Percentiles rank a stretch among this genome's conserved stretches.
Conservation (phyloP, 1,140 invertebrate species). For the Ostrea denselamellosa region DNA sequence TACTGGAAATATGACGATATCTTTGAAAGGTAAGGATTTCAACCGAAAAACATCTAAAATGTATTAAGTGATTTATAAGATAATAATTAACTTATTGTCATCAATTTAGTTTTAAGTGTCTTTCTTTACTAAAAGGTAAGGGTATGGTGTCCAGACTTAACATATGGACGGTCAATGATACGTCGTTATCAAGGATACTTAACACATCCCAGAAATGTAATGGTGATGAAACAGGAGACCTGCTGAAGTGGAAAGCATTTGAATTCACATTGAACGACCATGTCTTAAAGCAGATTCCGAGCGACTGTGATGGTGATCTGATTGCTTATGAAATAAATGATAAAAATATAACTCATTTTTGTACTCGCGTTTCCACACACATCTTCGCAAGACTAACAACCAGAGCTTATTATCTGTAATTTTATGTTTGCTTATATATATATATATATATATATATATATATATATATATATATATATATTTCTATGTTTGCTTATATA, state of each 20-base stretch:
- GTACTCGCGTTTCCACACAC: too few species aligned
- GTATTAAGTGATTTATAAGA: too few species aligned
- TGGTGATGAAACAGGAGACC: slow-evolving; percentile 15
- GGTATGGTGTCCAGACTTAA: slow-evolving; percentile 1
- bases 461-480: neutral
- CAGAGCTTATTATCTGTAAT: too few species aligned
- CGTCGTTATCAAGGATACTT: neutral
- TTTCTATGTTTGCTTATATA: too few species aligned
- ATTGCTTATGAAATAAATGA: too few species aligned
- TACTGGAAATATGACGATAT: neutral
- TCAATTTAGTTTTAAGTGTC: neutral
- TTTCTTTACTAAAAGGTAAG: neutral
- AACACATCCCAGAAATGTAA: neutral
- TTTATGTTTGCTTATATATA: too few species aligned
- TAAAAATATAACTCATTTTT: too few species aligned
- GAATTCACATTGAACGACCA: neutral
- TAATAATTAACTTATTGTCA: neutral
- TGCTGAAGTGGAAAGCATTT: slow-evolving; percentile 43
- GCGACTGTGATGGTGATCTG: slow-evolving; percentile 48
- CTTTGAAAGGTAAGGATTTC: neutral
- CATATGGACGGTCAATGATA: neutral
- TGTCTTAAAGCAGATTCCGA: slow-evolving; percentile 40
- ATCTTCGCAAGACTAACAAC: too few species aligned
- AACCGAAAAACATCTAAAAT: too few species aligned
- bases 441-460: neutral